phyloP scores from a whole-genome alignment of 2,888 invertebrate genomes.

The Heteropelma amictum region DNA sequence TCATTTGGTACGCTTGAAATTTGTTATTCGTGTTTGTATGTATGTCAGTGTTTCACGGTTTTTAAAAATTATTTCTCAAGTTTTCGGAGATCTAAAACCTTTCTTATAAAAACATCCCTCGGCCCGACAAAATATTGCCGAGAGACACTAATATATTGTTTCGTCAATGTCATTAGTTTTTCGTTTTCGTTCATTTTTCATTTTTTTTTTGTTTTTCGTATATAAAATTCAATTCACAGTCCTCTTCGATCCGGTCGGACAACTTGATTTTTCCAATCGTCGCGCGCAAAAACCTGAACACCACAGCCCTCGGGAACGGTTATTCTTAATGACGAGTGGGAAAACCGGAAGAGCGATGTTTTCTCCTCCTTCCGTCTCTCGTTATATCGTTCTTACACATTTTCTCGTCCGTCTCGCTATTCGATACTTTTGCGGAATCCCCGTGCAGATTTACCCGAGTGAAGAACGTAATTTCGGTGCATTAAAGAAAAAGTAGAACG shows the following conservation, averaged over 20 bases:
- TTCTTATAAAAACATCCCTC: constrained; percentile 76
- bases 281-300: constrained; percentile 75
- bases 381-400: constrained; percentile 59
- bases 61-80: constrained; percentile 50
- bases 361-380: constrained; percentile 27
- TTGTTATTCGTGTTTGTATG: constrained; percentile 21
- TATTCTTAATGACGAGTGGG: background rate
- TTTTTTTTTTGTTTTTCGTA: constrained; percentile 55
- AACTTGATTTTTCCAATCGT: constrained; percentile 65
- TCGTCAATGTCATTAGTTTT: constrained; percentile 62
- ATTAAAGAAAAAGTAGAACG: no score
- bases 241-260: constrained; percentile 69
- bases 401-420: background rate
- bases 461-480: no score
- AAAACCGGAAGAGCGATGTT: constrained; percentile 30
- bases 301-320: constrained; percentile 67
- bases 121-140: constrained; percentile 76
- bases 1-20: constrained; percentile 71
- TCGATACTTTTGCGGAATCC: no score
- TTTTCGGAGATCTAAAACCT: constrained; percentile 73
- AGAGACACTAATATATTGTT: constrained; percentile 72
- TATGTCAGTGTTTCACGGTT: constrained; percentile 19
- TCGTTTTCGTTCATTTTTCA: constrained; percentile 61
- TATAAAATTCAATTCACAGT: constrained; percentile 75
- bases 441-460: no score